Base-by-base conservation (phyloP, 2,797 vertebrate genomes). In the Cossypha dichroa region DNA sequence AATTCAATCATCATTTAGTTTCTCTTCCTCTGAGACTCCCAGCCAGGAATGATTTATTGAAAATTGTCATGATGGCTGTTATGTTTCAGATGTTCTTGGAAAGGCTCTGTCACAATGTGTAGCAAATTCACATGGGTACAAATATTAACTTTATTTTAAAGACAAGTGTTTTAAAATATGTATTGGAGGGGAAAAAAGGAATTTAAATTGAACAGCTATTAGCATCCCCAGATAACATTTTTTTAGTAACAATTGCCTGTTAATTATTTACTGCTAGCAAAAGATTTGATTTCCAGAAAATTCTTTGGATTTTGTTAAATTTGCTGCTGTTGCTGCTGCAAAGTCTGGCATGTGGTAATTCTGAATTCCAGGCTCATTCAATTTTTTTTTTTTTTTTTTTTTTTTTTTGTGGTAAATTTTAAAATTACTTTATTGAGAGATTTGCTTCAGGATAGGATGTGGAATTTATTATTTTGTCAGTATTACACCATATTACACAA, bases 1-100 rank as follows among this genome's bases (percentile, higher is more conserved):
- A 96, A 95, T 94, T 92, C 81, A 85, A 64, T 93, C 94, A 89
- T 83, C 33, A 74, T 85, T 94, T 93, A 73, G 33, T 91, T 92
- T 85, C 51, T 88, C 63, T 86, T 93, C 90, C 76, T 88, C 54
- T 75, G 92, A 95, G 90, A 88, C 77, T 95, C 58, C 38, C 46
- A 83, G 69, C 6, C 29, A 75, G 79, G 67, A 77, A 81, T 62
- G 76, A 91, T 91, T 93, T 78, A 88, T 73, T 85, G 93, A 83
- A 90, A 95, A 85, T 86, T 95, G 90, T 90, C 93, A 73, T 88
- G 69, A 91, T 85, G 89, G 46, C 76, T 93, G 66, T 56, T 95
- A 56, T 40, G 28, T 82, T 91, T 94, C 81, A 86, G 77, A 73
- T 40, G 41, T 80, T 94, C 76, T 91, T 73, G 63, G 82, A 94